Evolutionary conservation across 2,113 vertebrate species (phyloP).

Genomic region (Daphoenositta chrysoptera): DNA sequence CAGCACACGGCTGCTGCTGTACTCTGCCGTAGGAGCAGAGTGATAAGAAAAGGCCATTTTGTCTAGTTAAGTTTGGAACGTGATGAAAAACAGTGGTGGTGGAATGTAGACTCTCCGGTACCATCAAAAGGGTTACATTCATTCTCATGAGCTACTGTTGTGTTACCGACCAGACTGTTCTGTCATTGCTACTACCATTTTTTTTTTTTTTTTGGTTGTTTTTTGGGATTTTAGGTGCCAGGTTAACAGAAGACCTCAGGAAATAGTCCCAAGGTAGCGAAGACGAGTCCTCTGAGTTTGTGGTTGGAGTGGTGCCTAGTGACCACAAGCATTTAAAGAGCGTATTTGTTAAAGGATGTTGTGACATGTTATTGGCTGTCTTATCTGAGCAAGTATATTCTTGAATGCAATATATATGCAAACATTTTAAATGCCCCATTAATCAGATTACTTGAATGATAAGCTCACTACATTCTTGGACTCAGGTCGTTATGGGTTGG

Average conservation of each 20-base stretch:
- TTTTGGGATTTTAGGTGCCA: neutral
- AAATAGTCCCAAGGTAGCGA: neutral
- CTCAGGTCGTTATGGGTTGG: neutral
- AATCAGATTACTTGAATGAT: neutral
- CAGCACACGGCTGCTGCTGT: rapidly evolving
- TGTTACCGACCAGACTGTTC: rapidly evolving
- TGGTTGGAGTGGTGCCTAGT: neutral
- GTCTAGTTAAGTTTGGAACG: neutral
- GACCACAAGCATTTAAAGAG: neutral
- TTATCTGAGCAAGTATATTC: conserved; percentile 31
- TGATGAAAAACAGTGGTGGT: neutral
- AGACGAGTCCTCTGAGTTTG: neutral
- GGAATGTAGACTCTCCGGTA: neutral
- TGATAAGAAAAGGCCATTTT: neutral
- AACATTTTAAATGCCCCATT: neutral
- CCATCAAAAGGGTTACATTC: rapidly evolving
- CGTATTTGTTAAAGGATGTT: neutral
- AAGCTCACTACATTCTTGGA: neutral
- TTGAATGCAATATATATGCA: neutral
- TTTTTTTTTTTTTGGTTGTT: neutral
- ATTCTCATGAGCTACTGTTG: neutral
- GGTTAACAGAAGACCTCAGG: neutral
- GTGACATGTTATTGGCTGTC: neutral
- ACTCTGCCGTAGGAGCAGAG: neutral
- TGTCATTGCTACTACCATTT: neutral